phyloP scores from a whole-genome alignment of 2,113 vertebrate species.

The Cyprinodon variegatus region DNA sequence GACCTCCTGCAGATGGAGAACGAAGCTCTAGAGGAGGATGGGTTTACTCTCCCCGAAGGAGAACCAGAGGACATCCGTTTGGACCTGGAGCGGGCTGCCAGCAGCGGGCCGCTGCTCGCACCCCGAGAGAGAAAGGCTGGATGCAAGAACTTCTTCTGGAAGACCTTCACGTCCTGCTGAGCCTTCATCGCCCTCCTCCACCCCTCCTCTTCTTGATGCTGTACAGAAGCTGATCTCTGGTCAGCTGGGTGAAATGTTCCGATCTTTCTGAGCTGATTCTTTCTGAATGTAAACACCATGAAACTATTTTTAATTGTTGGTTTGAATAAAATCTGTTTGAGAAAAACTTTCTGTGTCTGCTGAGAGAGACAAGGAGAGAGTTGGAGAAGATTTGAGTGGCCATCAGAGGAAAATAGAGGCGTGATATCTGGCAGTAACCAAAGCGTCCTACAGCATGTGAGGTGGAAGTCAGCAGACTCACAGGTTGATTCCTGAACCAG shows the following conservation, averaged over 20 bases:
- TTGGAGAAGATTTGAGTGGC: background rate
- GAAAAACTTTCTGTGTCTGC: constrained; percentile 29
- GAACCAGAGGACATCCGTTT: constrained; percentile 87
- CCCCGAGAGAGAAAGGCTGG: constrained; percentile 96
- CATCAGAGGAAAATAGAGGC: background rate
- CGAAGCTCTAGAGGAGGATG: constrained; percentile 90
- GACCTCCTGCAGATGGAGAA: constrained; percentile 94
- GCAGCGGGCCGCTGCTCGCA: constrained; percentile 79
- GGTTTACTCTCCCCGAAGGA: constrained; percentile 73
- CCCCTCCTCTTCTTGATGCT: constrained; percentile 9
- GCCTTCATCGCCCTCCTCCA: constrained; percentile 29
- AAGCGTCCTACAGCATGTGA: too few species aligned
- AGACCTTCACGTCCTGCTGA: constrained; percentile 99
- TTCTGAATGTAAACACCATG: constrained; percentile 57
- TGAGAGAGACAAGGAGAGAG: background rate
- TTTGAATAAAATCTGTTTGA: constrained; percentile 71
- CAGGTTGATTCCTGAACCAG: too few species aligned
- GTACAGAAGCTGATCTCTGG: constrained; percentile 24
- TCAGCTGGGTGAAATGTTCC: constrained; percentile 30
- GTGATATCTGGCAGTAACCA: too few species aligned
- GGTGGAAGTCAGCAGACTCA: too few species aligned
- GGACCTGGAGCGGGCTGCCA: constrained; percentile 84
- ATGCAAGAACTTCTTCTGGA: constrained; percentile 99
- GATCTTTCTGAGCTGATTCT: constrained; percentile 45
- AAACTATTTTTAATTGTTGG: constrained; percentile 64